These are phyloP conservation scores for Schizotus pectinicornis DNA, from an alignment of 2,888 invertebrate species.

Conservation along the genomic window DNA sequence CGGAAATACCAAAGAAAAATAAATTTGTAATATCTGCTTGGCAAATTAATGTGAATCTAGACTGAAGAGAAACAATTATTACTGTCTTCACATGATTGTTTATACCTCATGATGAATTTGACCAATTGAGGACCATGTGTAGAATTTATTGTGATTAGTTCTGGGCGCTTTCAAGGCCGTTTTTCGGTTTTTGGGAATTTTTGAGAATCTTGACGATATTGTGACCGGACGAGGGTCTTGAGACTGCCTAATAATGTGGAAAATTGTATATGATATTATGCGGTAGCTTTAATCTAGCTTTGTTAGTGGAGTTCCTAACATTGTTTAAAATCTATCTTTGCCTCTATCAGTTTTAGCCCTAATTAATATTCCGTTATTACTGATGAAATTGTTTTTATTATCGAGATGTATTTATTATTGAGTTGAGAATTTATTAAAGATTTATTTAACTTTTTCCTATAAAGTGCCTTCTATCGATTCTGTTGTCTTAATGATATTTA, in stretches of 20 bases:
- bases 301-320: slow-evolving; percentile 38
- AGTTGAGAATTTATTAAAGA: slow-evolving; percentile 28
- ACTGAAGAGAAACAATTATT: slow-evolving; percentile 9
- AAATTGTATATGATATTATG: slow-evolving; percentile 37
- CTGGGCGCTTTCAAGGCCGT: slow-evolving; percentile 1
- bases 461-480: slow-evolving; percentile 41
- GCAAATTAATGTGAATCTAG: slow-evolving; percentile 12
- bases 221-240: background rate
- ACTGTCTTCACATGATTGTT: background rate
- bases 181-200: slow-evolving; percentile 9
- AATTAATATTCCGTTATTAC: slow-evolving; percentile 14
- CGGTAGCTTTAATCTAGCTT: slow-evolving; percentile 41
- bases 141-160: slow-evolving; percentile 26
- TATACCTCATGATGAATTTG: slow-evolving; percentile 20
- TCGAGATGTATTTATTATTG: slow-evolving; percentile 33
- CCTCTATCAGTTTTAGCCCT: slow-evolving; percentile 1
- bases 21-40: slow-evolving; percentile 16
- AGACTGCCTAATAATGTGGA: background rate
- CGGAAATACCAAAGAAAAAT: slow-evolving; percentile 20
- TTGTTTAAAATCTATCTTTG: slow-evolving; percentile 19
- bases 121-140: slow-evolving; percentile 27
- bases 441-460: slow-evolving; percentile 27
- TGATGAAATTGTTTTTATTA: slow-evolving; percentile 26
- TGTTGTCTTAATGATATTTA: slow-evolving; percentile 32
- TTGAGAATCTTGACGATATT: slow-evolving; percentile 7